Base-by-base conservation (phyloP, 2,113 vertebrate species). In the Oreochromis tanganicae region DNA sequence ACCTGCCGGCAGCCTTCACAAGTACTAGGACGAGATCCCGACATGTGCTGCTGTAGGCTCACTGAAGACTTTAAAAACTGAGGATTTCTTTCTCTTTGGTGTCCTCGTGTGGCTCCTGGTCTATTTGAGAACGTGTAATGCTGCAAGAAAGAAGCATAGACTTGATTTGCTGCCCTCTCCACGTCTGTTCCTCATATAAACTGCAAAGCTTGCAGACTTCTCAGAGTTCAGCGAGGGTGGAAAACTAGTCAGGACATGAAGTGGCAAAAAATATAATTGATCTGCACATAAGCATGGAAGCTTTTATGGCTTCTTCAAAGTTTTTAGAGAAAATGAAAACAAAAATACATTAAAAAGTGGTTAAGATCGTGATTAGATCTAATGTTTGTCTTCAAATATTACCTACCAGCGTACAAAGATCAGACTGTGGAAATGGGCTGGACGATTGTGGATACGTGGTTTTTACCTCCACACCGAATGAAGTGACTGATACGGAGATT, bases 1-100 rank as follows among this genome's bases (percentile, higher is more conserved):
- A 85, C 50, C 92, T 90, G 48, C 38, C 84, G 85, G 89, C 41
- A 48, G 24, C 3, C 48, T 57, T 59, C 10, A 29, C 11, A n/a
- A 46, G 21, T 17, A 0, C 68, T 2, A 73, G 21, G 16, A 46
- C 7, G 13, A 73, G 17, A 27, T 27, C 9, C 29, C 27, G 27
- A 52, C 24, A 6, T 12, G 48, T 5, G 17, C 48, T 34, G 75
- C 27, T 52, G 4, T 46, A 27, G 66, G 38, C 21, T 48, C 41
- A 48, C 41, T 48, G 1, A 48, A 7, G 41, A 11, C 3, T 29
- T 48, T 19, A 29, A 29, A 48, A 48, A 27, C 14, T 0, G 41
- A 48, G 21, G 41, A 17, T 48, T 73, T 73, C 38, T 73, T 68
- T 43, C 10, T 13, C 6, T 46, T 27, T 46, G n/a, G 12, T 48